Base-by-base conservation (phyloP, 2,113 vertebrate genomes). In the Kryptolebias marmoratus region DNA sequence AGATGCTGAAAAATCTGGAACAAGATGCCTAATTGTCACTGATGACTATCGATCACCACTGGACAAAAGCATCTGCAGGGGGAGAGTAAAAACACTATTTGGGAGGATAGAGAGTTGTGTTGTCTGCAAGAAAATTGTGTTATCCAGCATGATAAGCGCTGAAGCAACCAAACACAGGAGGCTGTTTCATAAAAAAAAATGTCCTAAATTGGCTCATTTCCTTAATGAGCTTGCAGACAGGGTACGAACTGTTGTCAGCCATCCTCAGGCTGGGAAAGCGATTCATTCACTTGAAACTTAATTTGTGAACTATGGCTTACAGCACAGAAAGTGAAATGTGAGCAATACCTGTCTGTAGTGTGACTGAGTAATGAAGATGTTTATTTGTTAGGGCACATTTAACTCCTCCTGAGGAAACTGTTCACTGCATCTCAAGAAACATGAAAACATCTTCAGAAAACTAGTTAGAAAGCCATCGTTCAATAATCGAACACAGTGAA, bases 211-310 rank as follows among this genome's bases (percentile, higher is more conserved):
- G 69, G 28, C 63, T 85, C 11, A 87, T 87, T 83, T 83, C 71
- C 87, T 73, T 77, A 83, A 88, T 57, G 12, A 79, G 73, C 70
- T 53, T 13, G 59, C 67, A 77, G n/a, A 85, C 81, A 83, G 63
- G 28, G 55, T 49, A 73, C 60, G 36, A 65, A 49, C 31, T 83
- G 75, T 77, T 80, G 73, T 79, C 74, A 47, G 67, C 28, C 54
- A 67, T 28, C 31, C 73, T 64, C 30, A 8, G 60, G 42, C 42
- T 30, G 64, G 53, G 48, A 58, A 86, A 67, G 28, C 16, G 11
- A 39, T 14, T 64, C 8, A 75, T 77, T 84, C 59, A 47, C 39
- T 32, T 76, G 50, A 84, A 87, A 88, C 71, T n/a, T 6, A 72
- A 89, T 91, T 86, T 80, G 79, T 77, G 22, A 76, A 63, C 50